Evolutionary conservation across 2,888 invertebrate genomes (phyloP).

Genomic region (Gastracanthus pulcherrimus): DNA sequence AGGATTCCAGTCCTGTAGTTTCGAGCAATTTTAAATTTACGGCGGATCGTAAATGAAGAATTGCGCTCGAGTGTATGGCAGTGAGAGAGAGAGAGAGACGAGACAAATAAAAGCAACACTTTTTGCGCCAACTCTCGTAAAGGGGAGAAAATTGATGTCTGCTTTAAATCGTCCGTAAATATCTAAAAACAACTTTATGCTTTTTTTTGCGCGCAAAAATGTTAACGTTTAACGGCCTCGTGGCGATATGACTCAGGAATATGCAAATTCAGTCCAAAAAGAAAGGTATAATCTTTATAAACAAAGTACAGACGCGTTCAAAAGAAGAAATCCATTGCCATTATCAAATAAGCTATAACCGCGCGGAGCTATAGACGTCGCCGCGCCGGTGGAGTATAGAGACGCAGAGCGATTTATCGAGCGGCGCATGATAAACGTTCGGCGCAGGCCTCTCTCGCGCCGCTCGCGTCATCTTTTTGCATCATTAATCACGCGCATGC

Average conservation of each 20-base stretch:
- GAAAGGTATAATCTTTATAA: too few species aligned
- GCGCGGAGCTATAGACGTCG: not conserved
- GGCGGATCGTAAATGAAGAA: constrained; percentile 16
- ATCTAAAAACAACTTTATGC: not conserved
- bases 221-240: not conserved
- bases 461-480: constrained; percentile 30
- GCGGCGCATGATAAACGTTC: constrained; percentile 21
- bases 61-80: not conserved
- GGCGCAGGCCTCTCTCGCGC: not conserved
- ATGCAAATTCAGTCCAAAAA: not conserved
- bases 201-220: not conserved
- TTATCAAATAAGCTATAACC: not conserved
- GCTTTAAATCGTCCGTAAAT: not conserved
- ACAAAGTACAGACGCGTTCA: not conserved
- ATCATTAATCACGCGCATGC: constrained; percentile 22
- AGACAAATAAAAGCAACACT: constrained; percentile 5
- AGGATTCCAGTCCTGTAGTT: not conserved
- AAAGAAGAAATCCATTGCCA: not conserved
- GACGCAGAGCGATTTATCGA: constrained; percentile 34
- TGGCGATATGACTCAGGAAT: not conserved
- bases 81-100: not conserved
- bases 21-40: constrained; percentile 29
- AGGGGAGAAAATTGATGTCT: not conserved
- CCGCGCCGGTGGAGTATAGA: not conserved
- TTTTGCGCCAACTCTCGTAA: not conserved